phyloP scores from a whole-genome alignment of 2,113 vertebrate species.

The Leiothrix lutea region DNA sequence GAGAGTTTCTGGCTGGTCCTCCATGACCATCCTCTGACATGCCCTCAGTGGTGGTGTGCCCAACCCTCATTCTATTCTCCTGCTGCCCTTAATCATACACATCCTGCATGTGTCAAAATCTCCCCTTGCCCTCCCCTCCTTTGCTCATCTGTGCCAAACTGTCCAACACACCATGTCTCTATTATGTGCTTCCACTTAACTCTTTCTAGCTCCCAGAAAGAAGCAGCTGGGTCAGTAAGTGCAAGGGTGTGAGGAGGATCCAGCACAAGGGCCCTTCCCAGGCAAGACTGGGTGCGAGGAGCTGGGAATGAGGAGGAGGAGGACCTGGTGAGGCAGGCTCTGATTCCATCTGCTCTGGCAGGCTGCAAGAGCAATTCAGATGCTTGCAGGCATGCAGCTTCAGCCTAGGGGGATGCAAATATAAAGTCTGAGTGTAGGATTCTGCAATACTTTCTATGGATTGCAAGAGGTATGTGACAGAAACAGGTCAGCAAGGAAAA shows the following conservation, averaged over 20 bases:
- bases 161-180: neutral
- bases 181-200: neutral
- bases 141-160: neutral
- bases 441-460: neutral
- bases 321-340: neutral
- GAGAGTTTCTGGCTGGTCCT: neutral
- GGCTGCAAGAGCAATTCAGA: neutral
- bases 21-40: neutral
- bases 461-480: neutral
- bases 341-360: neutral
- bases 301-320: neutral
- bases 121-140: neutral
- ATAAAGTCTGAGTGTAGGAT: neutral
- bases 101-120: fast-evolving
- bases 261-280: neutral
- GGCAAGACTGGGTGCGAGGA: fast-evolving
- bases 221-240: neutral
- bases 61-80: neutral
- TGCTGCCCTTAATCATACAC: fast-evolving
- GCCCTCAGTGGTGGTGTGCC: fast-evolving
- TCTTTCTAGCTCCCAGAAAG: neutral
- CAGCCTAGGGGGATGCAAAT: neutral
- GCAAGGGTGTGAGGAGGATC: neutral
- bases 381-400: neutral
- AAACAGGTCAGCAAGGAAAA: neutral